phyloP scores from a whole-genome alignment of 2,888 invertebrate species.

The Ichneumon xanthorius region DNA sequence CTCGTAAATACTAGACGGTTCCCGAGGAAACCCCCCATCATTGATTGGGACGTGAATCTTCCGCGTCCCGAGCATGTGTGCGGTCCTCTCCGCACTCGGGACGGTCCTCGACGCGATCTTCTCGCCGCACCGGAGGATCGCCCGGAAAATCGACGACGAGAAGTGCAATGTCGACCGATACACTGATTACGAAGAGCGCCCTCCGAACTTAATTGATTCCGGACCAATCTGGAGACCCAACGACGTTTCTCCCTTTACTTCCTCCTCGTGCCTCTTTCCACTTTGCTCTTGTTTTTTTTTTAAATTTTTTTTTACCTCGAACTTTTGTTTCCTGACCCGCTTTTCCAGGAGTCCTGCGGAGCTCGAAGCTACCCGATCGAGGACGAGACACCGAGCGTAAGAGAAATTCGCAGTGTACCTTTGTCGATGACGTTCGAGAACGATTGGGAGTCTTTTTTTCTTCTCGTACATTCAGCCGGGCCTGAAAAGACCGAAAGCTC shows the following conservation, averaged over 20 bases:
- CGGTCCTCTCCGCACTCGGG: neutral
- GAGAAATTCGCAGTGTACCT: neutral
- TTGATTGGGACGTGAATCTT: slow-evolving; percentile 84
- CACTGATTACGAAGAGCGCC: slow-evolving; percentile 80
- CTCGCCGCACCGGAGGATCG: neutral
- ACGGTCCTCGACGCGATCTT: slow-evolving; percentile 1
- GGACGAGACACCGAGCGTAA: neutral
- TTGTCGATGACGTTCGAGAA: slow-evolving; percentile 3
- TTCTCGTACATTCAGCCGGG: neutral
- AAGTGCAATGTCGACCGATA: slow-evolving; percentile 72
- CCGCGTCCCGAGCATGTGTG: slow-evolving; percentile 53
- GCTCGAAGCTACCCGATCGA: neutral
- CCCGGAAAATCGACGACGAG: slow-evolving; percentile 27
- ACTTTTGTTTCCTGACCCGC: slow-evolving; percentile 3
- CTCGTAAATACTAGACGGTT: slow-evolving; percentile 82
- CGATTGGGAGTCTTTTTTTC: neutral
- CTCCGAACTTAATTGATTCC: slow-evolving; percentile 82
- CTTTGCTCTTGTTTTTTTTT: neutral
- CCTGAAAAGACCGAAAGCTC: neutral
- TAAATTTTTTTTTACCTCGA: neutral
- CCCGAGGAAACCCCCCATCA: slow-evolving; percentile 66
- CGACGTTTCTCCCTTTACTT: slow-evolving; percentile 32
- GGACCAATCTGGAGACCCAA: slow-evolving; percentile 78
- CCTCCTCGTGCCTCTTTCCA: slow-evolving; percentile 10
- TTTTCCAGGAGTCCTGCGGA: neutral